A percentile compares a stretch with the other conserved stretches of the same genome.
Evolutionary conservation across 2,113 vertebrate genomes (phyloP).

Genomic region (Leptosomus discolor): DNA sequence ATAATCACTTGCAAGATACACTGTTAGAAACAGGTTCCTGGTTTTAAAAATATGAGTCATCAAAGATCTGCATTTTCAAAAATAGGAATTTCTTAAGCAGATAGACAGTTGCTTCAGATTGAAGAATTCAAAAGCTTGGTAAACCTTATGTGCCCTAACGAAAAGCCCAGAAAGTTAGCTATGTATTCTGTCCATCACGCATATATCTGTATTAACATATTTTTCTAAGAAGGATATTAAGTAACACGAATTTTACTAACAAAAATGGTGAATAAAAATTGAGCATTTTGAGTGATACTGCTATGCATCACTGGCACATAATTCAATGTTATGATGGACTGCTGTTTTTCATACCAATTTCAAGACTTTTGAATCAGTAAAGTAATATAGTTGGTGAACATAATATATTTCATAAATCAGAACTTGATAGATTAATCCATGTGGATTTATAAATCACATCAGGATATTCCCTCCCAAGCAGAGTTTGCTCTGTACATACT

Average conservation of each 20-base stretch:
- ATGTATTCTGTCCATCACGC: background rate
- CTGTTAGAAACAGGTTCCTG: background rate
- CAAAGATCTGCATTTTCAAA: background rate
- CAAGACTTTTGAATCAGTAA: background rate
- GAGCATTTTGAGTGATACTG: background rate
- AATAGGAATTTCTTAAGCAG: background rate
- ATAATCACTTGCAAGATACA: background rate
- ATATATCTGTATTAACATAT: background rate
- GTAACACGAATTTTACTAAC: background rate
- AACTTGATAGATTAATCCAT: constrained; percentile 31
- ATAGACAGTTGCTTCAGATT: background rate
- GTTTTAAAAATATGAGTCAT: background rate
- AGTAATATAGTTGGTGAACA: constrained; percentile 13
- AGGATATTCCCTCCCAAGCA: constrained; percentile 29
- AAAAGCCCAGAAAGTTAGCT: background rate
- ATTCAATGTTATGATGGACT: background rate
- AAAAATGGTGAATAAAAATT: background rate
- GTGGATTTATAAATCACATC: constrained; percentile 16
- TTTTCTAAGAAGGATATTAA: background rate
- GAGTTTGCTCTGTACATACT: background rate
- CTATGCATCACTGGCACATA: background rate
- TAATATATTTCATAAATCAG: constrained; percentile 39
- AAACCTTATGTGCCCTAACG: background rate
- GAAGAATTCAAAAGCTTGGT: constrained; percentile 8
- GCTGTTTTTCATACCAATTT: background rate